Evolutionary conservation across 2,888 invertebrate genomes (phyloP).

Genomic region (Achlya flavicornis): DNA sequence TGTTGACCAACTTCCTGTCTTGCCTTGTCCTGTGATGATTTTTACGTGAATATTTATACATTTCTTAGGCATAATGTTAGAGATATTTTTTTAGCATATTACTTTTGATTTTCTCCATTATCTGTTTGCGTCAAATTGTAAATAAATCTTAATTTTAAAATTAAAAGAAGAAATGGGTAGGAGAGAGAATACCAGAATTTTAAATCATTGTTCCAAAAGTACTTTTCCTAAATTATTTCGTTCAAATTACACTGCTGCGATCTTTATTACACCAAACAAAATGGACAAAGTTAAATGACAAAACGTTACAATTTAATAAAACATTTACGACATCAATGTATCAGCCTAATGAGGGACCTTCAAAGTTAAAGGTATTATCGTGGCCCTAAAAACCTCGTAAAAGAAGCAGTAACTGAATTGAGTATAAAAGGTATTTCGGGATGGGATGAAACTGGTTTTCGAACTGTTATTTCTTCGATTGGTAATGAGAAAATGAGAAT

Average conservation of each 20-base stretch:
- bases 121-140: no score
- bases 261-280: neutral
- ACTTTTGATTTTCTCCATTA: no score
- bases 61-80: no score
- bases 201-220: neutral
- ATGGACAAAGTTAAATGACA: slow-evolving; percentile 8
- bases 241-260: neutral
- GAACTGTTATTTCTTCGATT: slow-evolving; percentile 38
- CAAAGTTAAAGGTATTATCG: slow-evolving; percentile 27
- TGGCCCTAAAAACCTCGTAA: slow-evolving; percentile 37
- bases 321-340: slow-evolving; percentile 13
- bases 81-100: no score
- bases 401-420: slow-evolving; percentile 30
- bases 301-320: slow-evolving; percentile 14
- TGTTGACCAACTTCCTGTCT: neutral
- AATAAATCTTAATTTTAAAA: no score
- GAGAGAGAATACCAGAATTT: no score
- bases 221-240: neutral
- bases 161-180: no score
- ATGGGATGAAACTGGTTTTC: slow-evolving; percentile 36
- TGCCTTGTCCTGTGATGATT: neutral
- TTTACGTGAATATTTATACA: neutral
- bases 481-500: slow-evolving; percentile 29
- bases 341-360: slow-evolving; percentile 24
- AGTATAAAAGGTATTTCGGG: slow-evolving; percentile 34